Percentiles rank a stretch among this genome's conserved stretches.
Conservation (phyloP, 2,888 invertebrate genomes). For the Leucoma salicis region DNA sequence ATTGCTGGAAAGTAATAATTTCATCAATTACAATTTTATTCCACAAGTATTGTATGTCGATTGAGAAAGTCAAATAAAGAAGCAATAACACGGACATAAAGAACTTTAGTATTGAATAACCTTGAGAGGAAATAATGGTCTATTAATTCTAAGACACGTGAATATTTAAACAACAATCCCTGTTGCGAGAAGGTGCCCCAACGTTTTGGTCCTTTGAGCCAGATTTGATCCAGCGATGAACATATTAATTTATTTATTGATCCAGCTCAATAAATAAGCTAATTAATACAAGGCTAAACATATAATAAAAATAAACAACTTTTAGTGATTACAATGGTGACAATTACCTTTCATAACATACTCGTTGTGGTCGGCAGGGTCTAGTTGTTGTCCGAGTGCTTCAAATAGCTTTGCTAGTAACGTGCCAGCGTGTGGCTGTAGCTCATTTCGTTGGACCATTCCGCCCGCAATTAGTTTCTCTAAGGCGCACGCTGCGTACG, state of each 20-base stretch:
- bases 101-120: not conserved
- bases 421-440: slow-evolving; percentile 85
- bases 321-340: not conserved
- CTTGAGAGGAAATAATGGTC: not conserved
- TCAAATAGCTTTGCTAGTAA: slow-evolving; percentile 90
- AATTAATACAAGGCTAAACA: too few relatives aligned
- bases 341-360: slow-evolving; percentile 95
- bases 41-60: too few relatives aligned
- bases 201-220: too few relatives aligned
- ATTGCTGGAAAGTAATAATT: too few relatives aligned
- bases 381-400: slow-evolving; percentile 85
- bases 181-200: too few relatives aligned
- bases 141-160: too few relatives aligned
- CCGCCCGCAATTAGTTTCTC: slow-evolving; percentile 93
- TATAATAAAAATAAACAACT: not conserved
- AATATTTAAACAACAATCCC: too few relatives aligned
- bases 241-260: too few relatives aligned
- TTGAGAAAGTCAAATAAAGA: too few relatives aligned
- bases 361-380: slow-evolving; percentile 93
- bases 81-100: not conserved
- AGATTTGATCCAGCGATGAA: too few relatives aligned
- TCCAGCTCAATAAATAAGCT: too few relatives aligned
- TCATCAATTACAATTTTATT: too few relatives aligned
- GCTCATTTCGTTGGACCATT: slow-evolving; percentile 81
- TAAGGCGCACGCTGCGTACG: slow-evolving; percentile 95